Conservation (phyloP, 2,113 vertebrate genomes). For the Equus quagga region DNA sequence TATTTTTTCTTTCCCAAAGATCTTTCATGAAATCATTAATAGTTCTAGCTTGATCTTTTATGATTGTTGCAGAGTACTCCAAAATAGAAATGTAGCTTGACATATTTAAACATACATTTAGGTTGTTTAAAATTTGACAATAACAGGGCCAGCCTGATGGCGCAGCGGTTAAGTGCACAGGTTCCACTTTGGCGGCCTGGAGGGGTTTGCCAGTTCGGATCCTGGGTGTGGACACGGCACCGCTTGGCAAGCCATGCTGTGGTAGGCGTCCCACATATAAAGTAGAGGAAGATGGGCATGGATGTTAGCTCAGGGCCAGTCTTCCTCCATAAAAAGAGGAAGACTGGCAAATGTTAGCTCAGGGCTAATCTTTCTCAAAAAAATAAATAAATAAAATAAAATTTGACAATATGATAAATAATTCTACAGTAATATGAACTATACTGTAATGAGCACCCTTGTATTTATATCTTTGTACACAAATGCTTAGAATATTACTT, state of each 20-base stretch:
- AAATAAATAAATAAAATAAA: neutral
- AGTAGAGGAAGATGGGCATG: no score
- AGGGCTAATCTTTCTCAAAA: no score
- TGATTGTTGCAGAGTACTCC: neutral
- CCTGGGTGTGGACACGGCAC: no score
- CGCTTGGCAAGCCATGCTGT: no score
- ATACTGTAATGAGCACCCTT: neutral
- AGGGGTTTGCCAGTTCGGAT: no score
- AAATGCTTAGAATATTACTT: neutral
- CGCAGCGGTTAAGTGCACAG: no score
- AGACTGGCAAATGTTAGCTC: no score
- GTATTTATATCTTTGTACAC: neutral
- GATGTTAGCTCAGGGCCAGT: no score
- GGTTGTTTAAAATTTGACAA: neutral
- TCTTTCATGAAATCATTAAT: neutral
- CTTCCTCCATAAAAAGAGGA: no score
- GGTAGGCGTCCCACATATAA: no score
- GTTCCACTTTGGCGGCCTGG: no score
- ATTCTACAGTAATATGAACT: neutral
- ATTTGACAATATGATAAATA: neutral
- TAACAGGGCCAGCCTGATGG: neutral
- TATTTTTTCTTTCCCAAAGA: neutral
- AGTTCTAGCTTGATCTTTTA: neutral
- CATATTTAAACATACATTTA: neutral
- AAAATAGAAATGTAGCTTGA: neutral